Conservation (phyloP, 2,797 vertebrate genomes). For the Chloroceryle inda region DNA sequence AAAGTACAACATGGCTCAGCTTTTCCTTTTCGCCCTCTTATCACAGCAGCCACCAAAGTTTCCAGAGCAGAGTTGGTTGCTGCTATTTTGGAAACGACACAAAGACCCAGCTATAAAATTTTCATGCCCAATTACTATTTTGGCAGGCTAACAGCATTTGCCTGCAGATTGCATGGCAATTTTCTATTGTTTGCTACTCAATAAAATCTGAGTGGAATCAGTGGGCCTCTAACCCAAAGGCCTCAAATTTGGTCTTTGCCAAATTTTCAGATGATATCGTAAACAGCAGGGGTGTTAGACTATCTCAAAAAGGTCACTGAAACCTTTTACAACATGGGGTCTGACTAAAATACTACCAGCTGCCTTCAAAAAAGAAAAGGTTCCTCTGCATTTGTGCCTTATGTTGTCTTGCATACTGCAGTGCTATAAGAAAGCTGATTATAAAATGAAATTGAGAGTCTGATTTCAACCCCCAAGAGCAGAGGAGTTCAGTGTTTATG, state of each 20-base stretch:
- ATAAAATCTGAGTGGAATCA: slow-evolving; percentile 58
- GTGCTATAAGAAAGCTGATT: not conserved
- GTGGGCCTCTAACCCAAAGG: slow-evolving; percentile 34
- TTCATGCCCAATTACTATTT: slow-evolving; percentile 66
- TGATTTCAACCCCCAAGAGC: slow-evolving; percentile 7
- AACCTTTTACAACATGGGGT: slow-evolving; percentile 18
- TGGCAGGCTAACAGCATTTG: slow-evolving; percentile 11
- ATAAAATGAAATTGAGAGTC: not conserved
- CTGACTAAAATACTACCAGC: slow-evolving; percentile 4
- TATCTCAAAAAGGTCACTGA: slow-evolving; percentile 41
- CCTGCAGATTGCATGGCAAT: slow-evolving; percentile 58
- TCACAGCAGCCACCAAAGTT: slow-evolving; percentile 10
- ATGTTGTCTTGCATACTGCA: not conserved
- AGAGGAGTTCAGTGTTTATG: slow-evolving; percentile 1
- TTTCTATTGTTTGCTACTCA: slow-evolving; percentile 60
- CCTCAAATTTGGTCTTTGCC: slow-evolving; percentile 43
- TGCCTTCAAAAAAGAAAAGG: not conserved
- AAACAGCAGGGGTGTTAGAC: slow-evolving; percentile 40
- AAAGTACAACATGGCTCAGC: not conserved
- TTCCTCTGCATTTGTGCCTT: not conserved
- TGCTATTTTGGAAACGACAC: slow-evolving; percentile 44
- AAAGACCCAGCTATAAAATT: slow-evolving; percentile 51
- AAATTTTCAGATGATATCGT: slow-evolving; percentile 34
- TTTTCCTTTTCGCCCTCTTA: slow-evolving; percentile 31
- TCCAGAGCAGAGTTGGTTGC: slow-evolving; percentile 32